phyloP scores from a whole-genome alignment of 2,888 invertebrate genomes.

The Idaea straminata region DNA sequence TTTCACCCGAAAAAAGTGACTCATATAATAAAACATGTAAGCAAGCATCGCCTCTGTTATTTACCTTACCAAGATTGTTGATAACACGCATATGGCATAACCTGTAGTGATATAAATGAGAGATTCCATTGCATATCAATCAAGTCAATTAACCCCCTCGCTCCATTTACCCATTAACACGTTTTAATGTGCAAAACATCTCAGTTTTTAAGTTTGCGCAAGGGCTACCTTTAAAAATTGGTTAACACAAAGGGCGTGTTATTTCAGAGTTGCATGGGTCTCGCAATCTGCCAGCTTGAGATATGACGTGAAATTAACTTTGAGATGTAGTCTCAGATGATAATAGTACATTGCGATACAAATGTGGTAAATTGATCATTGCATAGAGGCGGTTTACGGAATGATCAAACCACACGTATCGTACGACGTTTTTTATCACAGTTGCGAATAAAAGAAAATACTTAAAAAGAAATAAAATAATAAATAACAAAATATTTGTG shows the following conservation, averaged over 20 bases:
- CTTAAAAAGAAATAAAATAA: too few species aligned
- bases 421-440: too few species aligned
- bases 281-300: slow-evolving; percentile 38
- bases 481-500: too few species aligned
- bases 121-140: slow-evolving; percentile 58
- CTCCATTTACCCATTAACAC: slow-evolving; percentile 67
- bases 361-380: too few species aligned
- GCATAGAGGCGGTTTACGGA: too few species aligned
- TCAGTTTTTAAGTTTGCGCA: slow-evolving; percentile 55
- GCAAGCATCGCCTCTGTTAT: slow-evolving; percentile 6
- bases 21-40: background rate
- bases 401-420: too few species aligned
- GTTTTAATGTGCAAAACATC: slow-evolving; percentile 62
- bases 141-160: slow-evolving; percentile 56
- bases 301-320: slow-evolving; percentile 32
- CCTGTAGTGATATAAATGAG: slow-evolving; percentile 27
- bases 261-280: slow-evolving; percentile 39
- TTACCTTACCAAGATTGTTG: slow-evolving; percentile 8
- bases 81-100: slow-evolving; percentile 16
- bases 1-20: background rate
- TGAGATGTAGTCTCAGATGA: slow-evolving; percentile 5
- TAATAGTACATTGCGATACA: too few species aligned
- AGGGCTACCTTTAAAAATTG: slow-evolving; percentile 53
- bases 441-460: too few species aligned
- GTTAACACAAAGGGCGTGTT: slow-evolving; percentile 59